Evolutionary conservation across 2,888 invertebrate species (phyloP), one percentile per base, ranked within the genome.

Genomic region (Metacarcinus magister): DNA sequence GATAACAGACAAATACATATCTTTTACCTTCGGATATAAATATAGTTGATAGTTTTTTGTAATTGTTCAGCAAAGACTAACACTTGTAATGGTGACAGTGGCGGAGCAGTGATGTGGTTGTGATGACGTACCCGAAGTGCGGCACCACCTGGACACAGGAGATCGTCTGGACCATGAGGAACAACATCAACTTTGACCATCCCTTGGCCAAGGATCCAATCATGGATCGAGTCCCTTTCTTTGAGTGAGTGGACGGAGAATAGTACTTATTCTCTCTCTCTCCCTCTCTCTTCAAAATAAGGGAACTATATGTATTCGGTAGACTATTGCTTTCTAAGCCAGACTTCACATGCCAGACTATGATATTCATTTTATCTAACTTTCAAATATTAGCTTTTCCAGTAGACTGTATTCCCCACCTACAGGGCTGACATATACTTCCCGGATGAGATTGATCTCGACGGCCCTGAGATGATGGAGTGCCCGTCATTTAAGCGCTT

Each of bases 151-250:
- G 95, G 95, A 91, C 48, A 2, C 95, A 95, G 32, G 95, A 95
- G 48, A 92, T 95, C 75, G 43, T 95, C 19, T 95, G 95, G 95
- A 95, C 95, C 19, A 95, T 95, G 95, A 91, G 92, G 46, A 95
- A 95, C 82, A 92, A 95, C 48, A 48, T 82, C 28, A 48, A 95
- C 82, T 92, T 95, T 16, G 39, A 82, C 92, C 60, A 95, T 92
- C 92, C 95, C 19, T 28, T 48, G 0, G 95, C 92, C 19, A 75
- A 23, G 19, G 82, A 44, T 4, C 67, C 92, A 28, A 19, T 75
- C 82, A 95, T 82, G 46, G 67, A 82, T n/a, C 92, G 95, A 43
- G 39, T 43, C 5, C 95, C 95, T 2, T 95, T 95, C 92, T 19
- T 95, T 43, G 95, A 95, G 95, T 95, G 28, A 92, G 95, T 95